A percentile compares a stretch with the other conserved stretches of the same genome.
Conservation (phyloP, 2,113 vertebrate species). For the Zosterops japonicus region DNA sequence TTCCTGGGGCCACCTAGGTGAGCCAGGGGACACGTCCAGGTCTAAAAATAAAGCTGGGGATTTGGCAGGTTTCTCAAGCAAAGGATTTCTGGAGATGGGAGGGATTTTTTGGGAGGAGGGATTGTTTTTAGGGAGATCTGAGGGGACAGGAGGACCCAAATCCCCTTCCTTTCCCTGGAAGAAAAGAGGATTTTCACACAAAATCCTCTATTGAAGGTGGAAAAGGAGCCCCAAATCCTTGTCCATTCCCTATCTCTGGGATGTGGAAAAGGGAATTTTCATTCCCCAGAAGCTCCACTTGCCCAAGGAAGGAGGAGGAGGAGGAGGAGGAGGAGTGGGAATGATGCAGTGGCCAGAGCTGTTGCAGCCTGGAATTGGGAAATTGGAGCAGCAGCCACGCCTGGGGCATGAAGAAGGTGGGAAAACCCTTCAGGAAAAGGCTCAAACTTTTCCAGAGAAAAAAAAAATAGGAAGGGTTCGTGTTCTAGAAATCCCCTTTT, state of each 20-base stretch:
- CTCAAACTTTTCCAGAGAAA: rapidly evolving
- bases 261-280: neutral
- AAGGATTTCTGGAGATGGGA: neutral
- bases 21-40: rapidly evolving
- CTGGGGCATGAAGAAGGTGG: neutral
- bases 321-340: neutral
- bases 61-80: rapidly evolving
- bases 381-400: neutral
- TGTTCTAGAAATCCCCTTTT: rapidly evolving
- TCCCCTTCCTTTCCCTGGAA: neutral
- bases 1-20: neutral
- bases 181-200: neutral
- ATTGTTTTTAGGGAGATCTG: neutral
- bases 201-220: too few species aligned
- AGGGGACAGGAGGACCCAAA: neutral
- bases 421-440: neutral
- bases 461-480: rapidly evolving
- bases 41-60: neutral
- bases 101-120: neutral
- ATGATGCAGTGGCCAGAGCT: neutral
- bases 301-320: neutral
- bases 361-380: neutral
- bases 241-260: neutral
- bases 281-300: neutral
- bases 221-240: neutral